Base-by-base conservation (phyloP, 2,113 vertebrate species). In the Cryptoleucopteryx plumbea region DNA sequence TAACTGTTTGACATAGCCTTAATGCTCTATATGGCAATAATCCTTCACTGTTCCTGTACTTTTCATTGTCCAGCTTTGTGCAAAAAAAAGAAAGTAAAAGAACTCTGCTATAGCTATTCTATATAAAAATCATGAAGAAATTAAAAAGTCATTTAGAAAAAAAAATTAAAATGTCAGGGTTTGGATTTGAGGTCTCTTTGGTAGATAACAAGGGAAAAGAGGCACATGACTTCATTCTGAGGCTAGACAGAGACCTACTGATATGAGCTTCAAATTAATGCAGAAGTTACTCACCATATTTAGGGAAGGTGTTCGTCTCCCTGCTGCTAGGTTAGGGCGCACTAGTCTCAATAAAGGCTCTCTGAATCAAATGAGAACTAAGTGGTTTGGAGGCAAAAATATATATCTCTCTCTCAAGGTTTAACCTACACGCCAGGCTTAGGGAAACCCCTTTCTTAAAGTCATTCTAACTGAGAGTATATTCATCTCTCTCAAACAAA, bases 381-480 rank as follows among this genome's bases (percentile, higher is more conserved):
- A 74, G 96, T 77, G 96, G 91, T 97, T 98, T 97, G 95, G 91
- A 97, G 81, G 94, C 90, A 93, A 67, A 95, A 82, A 88, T 92
- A 63, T 72, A 15, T 55, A 7, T 59, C 21, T 74, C 15, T 74
- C 15, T 74, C 83, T 97, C 95, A 98, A 98, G 96, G 94, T 96
- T 97, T 97, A 97, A 97, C 86, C 96, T 96, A 95, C 96, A 94
- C 53, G 9, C 97, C 91, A 94, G 86, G 34, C 94, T 95, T 91
- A 98, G 96, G 97, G 98, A 98, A 98, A 97, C 83, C 97, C 98
- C 98, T 95, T 96, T 96, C 95, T 95, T 95, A 93, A 96, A 97
- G 93, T 97, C 89, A 91, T 82, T 95, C 86, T 95, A 85, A 72
- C 16, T 86, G 48, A 97, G 56, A 91, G 73, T 66, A 88, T 70